These are phyloP conservation scores for Himalopsyche phryganea DNA, from an alignment of 1,140 invertebrate species.

Conservation along the genomic window DNA sequence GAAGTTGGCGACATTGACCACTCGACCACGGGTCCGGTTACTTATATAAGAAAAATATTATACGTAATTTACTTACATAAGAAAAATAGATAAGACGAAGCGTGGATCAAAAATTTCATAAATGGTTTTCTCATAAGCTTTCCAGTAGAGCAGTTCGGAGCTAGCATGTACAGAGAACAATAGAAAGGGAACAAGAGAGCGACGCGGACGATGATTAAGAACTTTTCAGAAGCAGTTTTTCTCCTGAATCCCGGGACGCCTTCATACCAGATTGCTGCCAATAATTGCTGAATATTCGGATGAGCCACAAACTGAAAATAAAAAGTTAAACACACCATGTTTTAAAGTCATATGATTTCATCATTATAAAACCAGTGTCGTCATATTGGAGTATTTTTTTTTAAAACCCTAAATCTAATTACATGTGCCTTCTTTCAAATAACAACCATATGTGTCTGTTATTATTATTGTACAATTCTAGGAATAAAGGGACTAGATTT, in stretches of 20 bases:
- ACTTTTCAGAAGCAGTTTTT: conserved; percentile 65
- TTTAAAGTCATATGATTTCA: no score
- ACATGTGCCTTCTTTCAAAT: background rate
- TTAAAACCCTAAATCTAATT: no score
- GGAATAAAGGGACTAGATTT: no score
- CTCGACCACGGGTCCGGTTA: no score
- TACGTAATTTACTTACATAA: conserved; percentile 64
- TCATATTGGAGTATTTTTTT: no score
- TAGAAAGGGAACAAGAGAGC: conserved; percentile 83
- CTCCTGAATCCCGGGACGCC: conserved; percentile 83
- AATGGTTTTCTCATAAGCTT: conserved; percentile 84
- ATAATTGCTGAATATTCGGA: conserved; percentile 87
- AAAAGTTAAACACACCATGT: no score
- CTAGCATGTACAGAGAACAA: conserved; percentile 76
- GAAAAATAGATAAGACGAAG: conserved; percentile 89
- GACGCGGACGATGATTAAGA: conserved; percentile 69
- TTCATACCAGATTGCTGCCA: conserved; percentile 90
- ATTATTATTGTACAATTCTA: no score
- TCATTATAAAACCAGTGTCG: no score
- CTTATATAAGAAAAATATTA: no score
- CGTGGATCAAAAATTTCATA: conserved; percentile 92
- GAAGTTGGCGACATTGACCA: no score
- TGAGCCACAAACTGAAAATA: conserved; percentile 81
- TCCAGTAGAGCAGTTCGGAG: conserved; percentile 71
- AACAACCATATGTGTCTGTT: no score